A percentile compares a stretch with the other conserved stretches of the same genome.
phyloP scores from a whole-genome alignment of 2,113 vertebrate species.

The Lipophrys pholis region DNA sequence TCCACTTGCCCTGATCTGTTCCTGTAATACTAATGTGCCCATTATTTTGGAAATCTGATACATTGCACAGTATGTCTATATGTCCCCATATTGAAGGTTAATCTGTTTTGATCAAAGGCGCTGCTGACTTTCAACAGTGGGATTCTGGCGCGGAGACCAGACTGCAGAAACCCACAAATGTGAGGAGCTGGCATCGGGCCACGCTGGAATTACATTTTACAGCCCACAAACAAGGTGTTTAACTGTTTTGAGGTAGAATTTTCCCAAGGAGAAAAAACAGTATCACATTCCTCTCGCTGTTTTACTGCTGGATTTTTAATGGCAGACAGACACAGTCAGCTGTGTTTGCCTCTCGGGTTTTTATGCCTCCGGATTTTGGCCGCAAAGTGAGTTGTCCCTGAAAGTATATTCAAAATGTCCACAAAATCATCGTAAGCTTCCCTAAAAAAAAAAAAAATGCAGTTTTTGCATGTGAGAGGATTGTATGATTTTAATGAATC shows the following conservation, averaged over 20 bases:
- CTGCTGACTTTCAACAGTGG: slow-evolving; percentile 27
- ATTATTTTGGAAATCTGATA: not conserved
- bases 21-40: slow-evolving; percentile 21
- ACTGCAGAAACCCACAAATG: slow-evolving; percentile 39
- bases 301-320: slow-evolving; percentile 34
- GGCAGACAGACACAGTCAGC: slow-evolving; percentile 14
- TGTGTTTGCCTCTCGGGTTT: not conserved
- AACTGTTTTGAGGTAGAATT: slow-evolving; percentile 59
- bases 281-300: slow-evolving; percentile 24
- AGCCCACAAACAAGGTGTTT: slow-evolving; percentile 63
- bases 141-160: slow-evolving; percentile 38
- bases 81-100: slow-evolving; percentile 36
- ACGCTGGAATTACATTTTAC: slow-evolving; percentile 62
- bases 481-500: not conserved
- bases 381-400: not conserved
- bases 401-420: not conserved
- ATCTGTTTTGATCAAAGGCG: slow-evolving; percentile 39
- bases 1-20: slow-evolving; percentile 16
- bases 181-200: slow-evolving; percentile 42
- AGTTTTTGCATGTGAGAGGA: not conserved
- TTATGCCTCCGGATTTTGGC: slow-evolving; percentile 8
- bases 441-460: not conserved
- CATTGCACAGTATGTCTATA: not conserved
- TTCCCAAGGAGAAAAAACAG: slow-evolving; percentile 16
- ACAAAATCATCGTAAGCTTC: not conserved